phyloP scores from a whole-genome alignment of 2,888 invertebrate genomes.

The Chelonus formosanus region DNA sequence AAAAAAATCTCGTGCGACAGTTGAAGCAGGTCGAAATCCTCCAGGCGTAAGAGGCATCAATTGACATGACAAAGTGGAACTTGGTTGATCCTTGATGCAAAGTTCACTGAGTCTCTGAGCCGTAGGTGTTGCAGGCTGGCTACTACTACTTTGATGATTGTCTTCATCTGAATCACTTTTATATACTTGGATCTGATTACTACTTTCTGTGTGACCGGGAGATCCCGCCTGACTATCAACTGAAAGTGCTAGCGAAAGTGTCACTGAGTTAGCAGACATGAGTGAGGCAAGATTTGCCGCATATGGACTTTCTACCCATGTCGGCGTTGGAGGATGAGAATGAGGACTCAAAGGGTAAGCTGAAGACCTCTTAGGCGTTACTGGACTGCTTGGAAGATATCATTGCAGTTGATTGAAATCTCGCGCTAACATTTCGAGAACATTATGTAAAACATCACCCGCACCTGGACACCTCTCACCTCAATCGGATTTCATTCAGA shows the following conservation, averaged over 20 bases:
- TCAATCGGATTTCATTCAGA: slow-evolving; percentile 88
- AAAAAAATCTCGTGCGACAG: slow-evolving; percentile 76
- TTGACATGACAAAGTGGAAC: slow-evolving; percentile 59
- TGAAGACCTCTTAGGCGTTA: slow-evolving; percentile 80
- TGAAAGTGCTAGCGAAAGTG: slow-evolving; percentile 89
- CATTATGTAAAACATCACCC: slow-evolving; percentile 94
- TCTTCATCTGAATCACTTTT: slow-evolving; percentile 82
- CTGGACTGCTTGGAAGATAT: slow-evolving; percentile 82
- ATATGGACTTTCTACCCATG: slow-evolving; percentile 71
- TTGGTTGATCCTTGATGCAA: slow-evolving; percentile 61
- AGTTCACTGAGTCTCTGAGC: slow-evolving; percentile 63
- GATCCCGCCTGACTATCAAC: slow-evolving; percentile 88
- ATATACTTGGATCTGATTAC: slow-evolving; percentile 55
- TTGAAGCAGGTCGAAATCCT: slow-evolving; percentile 65
- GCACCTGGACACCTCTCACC: slow-evolving; percentile 92
- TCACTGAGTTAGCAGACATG: slow-evolving; percentile 85
- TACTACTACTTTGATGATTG: slow-evolving; percentile 66
- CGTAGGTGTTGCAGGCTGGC: slow-evolving; percentile 69
- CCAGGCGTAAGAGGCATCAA: slow-evolving; percentile 63
- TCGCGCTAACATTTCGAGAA: slow-evolving; percentile 85
- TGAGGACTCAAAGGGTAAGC: slow-evolving; percentile 82
- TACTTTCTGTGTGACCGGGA: slow-evolving; percentile 77
- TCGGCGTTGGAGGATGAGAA: slow-evolving; percentile 83
- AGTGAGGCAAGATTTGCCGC: slow-evolving; percentile 76
- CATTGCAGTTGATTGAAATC: slow-evolving; percentile 82